Conservation (phyloP, 2,797 vertebrate species). For the Echiichthys vipera region DNA sequence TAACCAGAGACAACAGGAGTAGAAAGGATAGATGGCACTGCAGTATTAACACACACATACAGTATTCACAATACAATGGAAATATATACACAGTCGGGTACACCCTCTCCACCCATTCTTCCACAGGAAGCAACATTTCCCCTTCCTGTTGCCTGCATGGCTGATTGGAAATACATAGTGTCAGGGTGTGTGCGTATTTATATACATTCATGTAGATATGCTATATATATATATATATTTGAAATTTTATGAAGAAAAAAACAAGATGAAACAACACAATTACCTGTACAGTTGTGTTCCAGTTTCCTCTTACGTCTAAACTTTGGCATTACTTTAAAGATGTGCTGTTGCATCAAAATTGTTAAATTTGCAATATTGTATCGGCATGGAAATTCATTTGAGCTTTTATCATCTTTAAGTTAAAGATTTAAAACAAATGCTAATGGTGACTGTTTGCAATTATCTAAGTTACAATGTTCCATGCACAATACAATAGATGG, state of each 20-base stretch:
- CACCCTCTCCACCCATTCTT: constrained; percentile 76
- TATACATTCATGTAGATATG: constrained; percentile 1
- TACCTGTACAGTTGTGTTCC: not conserved
- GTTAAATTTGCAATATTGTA: not conserved
- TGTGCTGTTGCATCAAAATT: not conserved
- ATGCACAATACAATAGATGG: not conserved
- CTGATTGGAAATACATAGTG: constrained; percentile 61
- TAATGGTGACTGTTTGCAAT: not conserved
- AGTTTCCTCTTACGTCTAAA: not conserved
- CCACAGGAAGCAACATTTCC: constrained; percentile 78
- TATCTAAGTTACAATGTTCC: not conserved
- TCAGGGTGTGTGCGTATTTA: constrained; percentile 24
- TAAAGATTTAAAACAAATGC: not conserved
- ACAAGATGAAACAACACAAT: constrained; percentile 16
- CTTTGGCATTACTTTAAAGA: not conserved
- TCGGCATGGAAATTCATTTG: not conserved
- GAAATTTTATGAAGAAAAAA: not conserved
- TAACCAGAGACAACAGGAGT: constrained; percentile 45
- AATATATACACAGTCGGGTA: constrained; percentile 24
- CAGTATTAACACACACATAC: constrained; percentile 28
- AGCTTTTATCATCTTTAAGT: not conserved
- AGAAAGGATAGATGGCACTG: constrained; percentile 31
- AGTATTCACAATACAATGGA: constrained; percentile 8
- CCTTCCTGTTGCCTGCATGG: constrained; percentile 75
- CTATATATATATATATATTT: too few relatives aligned